Percentiles rank a stretch among this genome's conserved stretches.
Conservation (phyloP, 2,113 vertebrate species). For the Caretta caretta region DNA sequence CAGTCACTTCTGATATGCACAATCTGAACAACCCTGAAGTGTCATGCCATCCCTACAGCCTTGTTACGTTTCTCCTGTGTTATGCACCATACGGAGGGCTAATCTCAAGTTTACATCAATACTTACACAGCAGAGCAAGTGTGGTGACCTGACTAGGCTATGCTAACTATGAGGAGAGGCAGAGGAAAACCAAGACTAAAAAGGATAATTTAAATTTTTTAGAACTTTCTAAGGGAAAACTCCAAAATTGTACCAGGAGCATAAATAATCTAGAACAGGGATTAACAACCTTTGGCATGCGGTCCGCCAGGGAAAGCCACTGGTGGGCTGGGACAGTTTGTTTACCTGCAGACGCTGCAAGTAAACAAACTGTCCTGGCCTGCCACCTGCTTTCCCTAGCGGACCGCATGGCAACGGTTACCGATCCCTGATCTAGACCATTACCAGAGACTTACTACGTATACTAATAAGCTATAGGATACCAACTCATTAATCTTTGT, state of each 20-base stretch:
- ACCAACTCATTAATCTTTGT: background rate
- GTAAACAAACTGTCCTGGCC: too few species aligned
- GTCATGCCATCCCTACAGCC: background rate
- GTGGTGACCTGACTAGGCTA: background rate
- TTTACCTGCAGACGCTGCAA: too few species aligned
- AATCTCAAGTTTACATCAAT: background rate
- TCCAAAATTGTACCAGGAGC: background rate
- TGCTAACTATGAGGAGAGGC: background rate
- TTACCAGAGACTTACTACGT: background rate
- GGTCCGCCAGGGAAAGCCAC: too few species aligned
- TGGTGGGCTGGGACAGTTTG: too few species aligned
- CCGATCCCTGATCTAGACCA: background rate
- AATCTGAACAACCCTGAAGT: rapidly evolving
- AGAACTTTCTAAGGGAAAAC: background rate
- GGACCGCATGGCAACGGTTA: too few species aligned
- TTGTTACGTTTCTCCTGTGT: background rate
- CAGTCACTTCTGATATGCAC: background rate
- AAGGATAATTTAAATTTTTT: background rate
- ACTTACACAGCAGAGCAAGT: background rate
- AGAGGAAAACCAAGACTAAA: background rate
- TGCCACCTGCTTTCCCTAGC: too few species aligned
- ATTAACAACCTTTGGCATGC: too few species aligned
- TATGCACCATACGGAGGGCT: background rate
- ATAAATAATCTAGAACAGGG: background rate
- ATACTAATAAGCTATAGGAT: background rate